Evolutionary conservation across 1,140 invertebrate genomes (phyloP).

Genomic region (Zaprionus kolodkinae): DNA sequence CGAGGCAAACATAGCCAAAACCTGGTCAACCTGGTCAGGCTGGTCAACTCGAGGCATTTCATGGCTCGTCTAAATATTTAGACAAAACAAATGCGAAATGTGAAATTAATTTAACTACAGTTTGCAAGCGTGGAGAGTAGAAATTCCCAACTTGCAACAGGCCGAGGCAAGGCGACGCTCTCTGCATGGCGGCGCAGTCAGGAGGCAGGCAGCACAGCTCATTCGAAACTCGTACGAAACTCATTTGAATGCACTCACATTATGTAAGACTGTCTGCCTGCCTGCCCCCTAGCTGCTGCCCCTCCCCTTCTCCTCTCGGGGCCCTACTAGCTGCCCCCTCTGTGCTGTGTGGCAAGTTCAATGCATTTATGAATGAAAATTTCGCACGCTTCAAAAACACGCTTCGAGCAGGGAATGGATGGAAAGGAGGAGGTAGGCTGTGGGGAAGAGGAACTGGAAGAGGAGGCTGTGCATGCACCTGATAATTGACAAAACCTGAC

Average conservation of each 20-base stretch:
- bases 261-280: constrained; percentile 14
- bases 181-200: constrained; percentile 15
- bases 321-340: not conserved
- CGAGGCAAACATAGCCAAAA: not conserved
- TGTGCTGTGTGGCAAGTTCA: constrained; percentile 14
- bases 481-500: constrained; percentile 80
- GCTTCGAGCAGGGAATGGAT: constrained; percentile 21
- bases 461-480: constrained; percentile 52
- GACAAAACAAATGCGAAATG: constrained; percentile 57
- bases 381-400: constrained; percentile 59
- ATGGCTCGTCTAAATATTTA: constrained; percentile 75
- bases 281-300: not conserved
- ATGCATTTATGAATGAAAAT: constrained; percentile 75
- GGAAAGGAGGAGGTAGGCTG: not conserved
- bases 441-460: not conserved
- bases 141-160: constrained; percentile 6
- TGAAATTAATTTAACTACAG: constrained; percentile 77
- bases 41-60: constrained; percentile 46
- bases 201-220: not conserved
- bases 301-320: too few species aligned
- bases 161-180: constrained; percentile 31
- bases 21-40: not conserved
- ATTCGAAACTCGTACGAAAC: constrained; percentile 41
- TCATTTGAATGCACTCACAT: constrained; percentile 53
- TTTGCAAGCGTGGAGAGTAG: constrained; percentile 26